phyloP scores from a whole-genome alignment of 2,888 invertebrate genomes.

The Oscheius sp. region DNA sequence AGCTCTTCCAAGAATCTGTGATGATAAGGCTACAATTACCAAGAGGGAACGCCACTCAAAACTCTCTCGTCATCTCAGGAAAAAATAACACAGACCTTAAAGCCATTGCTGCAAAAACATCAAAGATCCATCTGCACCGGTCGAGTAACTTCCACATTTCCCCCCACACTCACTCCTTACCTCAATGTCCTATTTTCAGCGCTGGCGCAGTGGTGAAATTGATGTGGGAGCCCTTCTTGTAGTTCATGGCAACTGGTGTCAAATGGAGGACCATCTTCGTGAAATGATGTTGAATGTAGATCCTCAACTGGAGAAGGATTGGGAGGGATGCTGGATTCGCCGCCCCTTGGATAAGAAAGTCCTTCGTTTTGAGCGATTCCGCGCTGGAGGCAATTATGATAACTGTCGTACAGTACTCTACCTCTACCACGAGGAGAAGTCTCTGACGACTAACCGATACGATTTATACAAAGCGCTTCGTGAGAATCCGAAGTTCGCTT shows the following conservation, averaged over 20 bases:
- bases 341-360: not conserved
- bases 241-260: conserved; percentile 12
- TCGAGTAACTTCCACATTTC: not conserved
- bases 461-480: not conserved
- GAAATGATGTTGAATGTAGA: conserved; percentile 7
- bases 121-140: too few relatives aligned
- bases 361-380: conserved; percentile 19
- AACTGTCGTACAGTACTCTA: conserved; percentile 15
- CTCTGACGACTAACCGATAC: conserved; percentile 13
- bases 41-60: too few relatives aligned
- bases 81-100: too few relatives aligned
- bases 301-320: not conserved
- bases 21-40: too few relatives aligned
- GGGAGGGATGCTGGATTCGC: conserved; percentile 11
- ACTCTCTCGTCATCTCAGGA: too few relatives aligned
- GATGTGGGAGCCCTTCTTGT: conserved; percentile 9
- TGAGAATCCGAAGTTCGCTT: conserved; percentile 12
- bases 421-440: not conserved
- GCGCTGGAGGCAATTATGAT: conserved; percentile 17
- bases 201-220: conserved; percentile 11
- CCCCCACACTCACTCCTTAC: not conserved
- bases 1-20: too few relatives aligned
- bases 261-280: conserved; percentile 3
- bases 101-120: too few relatives aligned
- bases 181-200: too few relatives aligned